phyloP scores from a whole-genome alignment of 2,888 invertebrate species.

The Pandemis heparana region DNA sequence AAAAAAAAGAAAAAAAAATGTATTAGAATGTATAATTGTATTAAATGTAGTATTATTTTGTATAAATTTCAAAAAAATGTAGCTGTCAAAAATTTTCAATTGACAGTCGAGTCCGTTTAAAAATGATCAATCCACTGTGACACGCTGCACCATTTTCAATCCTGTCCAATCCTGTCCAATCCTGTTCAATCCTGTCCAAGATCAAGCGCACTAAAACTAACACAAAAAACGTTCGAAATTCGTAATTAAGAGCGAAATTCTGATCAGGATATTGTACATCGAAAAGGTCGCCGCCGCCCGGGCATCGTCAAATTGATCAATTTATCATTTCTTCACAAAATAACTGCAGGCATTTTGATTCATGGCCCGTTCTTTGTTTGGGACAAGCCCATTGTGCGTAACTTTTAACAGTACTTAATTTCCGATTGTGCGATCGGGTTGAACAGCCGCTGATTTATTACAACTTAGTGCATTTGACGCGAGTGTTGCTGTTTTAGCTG shows the following conservation, averaged over 20 bases:
- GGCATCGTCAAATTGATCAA: background rate
- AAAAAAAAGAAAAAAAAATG: no score
- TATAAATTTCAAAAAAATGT: no score
- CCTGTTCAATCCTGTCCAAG: no score
- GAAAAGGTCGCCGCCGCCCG: background rate
- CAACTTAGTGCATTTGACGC: background rate
- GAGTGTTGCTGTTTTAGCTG: background rate
- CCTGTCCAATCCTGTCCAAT: no score
- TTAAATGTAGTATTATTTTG: no score
- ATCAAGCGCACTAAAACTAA: no score
- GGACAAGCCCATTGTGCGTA: background rate
- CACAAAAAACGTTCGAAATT: background rate
- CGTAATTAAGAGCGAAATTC: background rate
- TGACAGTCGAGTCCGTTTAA: no score
- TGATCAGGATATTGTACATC: background rate
- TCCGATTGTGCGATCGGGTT: background rate
- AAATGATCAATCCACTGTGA: no score
- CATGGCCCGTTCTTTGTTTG: background rate
- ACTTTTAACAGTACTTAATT: constrained; percentile 10
- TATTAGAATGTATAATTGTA: no score
- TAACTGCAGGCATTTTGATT: background rate
- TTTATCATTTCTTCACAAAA: constrained; percentile 12
- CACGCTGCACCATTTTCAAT: no score
- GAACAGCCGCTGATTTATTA: background rate
- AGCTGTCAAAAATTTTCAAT: no score